A percentile compares a stretch with the other conserved stretches of the same genome.
Conservation (phyloP, 2,888 invertebrate genomes). For the Oscheius onirici region DNA sequence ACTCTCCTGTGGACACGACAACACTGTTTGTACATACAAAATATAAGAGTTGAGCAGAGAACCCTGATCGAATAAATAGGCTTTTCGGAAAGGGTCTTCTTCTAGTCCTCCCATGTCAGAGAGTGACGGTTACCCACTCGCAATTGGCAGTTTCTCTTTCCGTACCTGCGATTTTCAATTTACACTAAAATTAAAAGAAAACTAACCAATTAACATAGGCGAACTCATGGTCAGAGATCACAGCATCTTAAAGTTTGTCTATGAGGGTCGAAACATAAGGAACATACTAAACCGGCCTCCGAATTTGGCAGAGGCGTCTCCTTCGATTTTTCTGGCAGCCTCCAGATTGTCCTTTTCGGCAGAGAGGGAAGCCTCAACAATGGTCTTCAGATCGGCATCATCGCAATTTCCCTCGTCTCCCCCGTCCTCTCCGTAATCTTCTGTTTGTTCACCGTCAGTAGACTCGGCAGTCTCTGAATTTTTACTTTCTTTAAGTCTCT, state of each 20-base stretch:
- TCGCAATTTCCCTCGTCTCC: conserved; percentile 67
- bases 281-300: conserved; percentile 71
- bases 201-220: conserved; percentile 56
- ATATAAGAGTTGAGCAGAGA: conserved; percentile 21
- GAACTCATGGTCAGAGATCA: conserved; percentile 70
- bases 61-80: conserved; percentile 23
- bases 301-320: conserved; percentile 67
- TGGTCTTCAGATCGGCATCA: conserved; percentile 63
- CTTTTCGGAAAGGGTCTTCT: conserved; percentile 33
- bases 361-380: conserved; percentile 54
- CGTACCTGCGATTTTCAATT: conserved; percentile 41
- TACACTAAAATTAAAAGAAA: conserved; percentile 42
- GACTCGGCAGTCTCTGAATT: conserved; percentile 42
- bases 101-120: conserved; percentile 69
- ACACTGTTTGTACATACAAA: conserved; percentile 27
- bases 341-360: conserved; percentile 67
- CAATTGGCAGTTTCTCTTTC: conserved; percentile 70
- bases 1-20: conserved; percentile 13
- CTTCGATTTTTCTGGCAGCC: conserved; percentile 67
- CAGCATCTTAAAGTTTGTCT: too few relatives aligned
- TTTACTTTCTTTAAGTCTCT: background rate
- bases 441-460: conserved; percentile 35
- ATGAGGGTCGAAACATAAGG: too few relatives aligned
- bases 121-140: conserved; percentile 67
- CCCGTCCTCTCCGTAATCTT: conserved; percentile 51